Base-by-base conservation (phyloP, 1,140 invertebrate species). In the Campodea augens region DNA sequence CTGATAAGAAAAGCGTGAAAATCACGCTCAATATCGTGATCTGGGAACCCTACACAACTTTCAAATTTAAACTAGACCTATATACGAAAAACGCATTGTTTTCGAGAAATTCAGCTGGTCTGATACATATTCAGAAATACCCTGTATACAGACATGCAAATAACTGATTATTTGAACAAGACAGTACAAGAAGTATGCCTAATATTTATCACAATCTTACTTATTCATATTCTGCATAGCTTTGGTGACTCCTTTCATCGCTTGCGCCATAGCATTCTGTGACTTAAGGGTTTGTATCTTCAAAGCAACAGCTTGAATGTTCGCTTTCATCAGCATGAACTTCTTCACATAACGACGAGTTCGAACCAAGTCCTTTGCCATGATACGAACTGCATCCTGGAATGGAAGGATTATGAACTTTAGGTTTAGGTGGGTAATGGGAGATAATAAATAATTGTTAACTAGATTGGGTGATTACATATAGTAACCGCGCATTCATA, bases 291-390 rank as follows among this genome's bases (percentile, higher is more conserved):
- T 98, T 67, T 97, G 92, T 50, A 99, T 96, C 69, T 98, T 99
- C 24, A 99, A 67, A 1, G 91, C 88, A 7, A 99, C 93, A 4
- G 93, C 96, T 66, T 99, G 93, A 56, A 99, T 98, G 59, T 99
- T 98, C 2, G 96, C 93, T 61, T 89, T 90, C 93, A 99, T 98
- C 42, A 98, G 60, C 75, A 98, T 98, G 59, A 99, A 98, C 63
- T 99, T 99, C 60, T 97, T 96, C 20, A 88, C 78, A 57, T 98
- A 97, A 51, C 82, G 70, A 48, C 95, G 71, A 10, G 95, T 98
- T 53, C 96, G 72, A 1, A 99, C 96, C 47, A 99, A 67, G 70
- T 99, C 96, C 68, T 93, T 96, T 1, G 96, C 96, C 93, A 99
- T 98, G 51, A 98, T 95, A 74, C 97, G 98, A 0, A 98, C 96